Evolutionary conservation across 2,797 vertebrate genomes (phyloP).

Genomic region (Atherinosoma microstoma): DNA sequence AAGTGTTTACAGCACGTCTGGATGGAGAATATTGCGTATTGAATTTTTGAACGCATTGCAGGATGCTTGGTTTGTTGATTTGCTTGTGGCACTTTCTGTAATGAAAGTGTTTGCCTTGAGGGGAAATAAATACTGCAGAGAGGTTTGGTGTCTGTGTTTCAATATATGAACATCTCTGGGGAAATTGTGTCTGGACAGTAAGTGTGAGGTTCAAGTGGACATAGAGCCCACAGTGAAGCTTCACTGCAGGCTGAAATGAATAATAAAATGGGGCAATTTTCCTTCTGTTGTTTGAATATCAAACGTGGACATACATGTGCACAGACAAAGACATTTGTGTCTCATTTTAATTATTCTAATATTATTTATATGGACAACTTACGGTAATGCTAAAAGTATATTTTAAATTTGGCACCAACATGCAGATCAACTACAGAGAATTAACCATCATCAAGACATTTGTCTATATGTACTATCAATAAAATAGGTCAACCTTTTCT

Average conservation of each 20-base stretch:
- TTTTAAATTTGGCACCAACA: neutral
- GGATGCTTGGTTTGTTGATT: constrained; percentile 52
- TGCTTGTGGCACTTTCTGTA: constrained; percentile 42
- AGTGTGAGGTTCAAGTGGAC: constrained; percentile 45
- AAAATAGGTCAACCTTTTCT: neutral
- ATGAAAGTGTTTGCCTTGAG: constrained; percentile 39
- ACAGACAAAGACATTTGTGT: neutral
- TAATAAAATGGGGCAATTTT: neutral
- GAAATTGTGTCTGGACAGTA: constrained; percentile 36
- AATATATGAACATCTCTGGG: constrained; percentile 20
- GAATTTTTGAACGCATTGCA: constrained; percentile 14
- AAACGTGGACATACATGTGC: neutral
- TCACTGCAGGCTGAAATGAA: neutral
- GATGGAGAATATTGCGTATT: constrained; percentile 13
- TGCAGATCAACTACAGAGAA: neutral
- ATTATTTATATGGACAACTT: neutral
- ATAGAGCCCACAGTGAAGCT: constrained; percentile 10
- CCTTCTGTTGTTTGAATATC: neutral
- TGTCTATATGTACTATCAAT: neutral
- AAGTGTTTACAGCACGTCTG: constrained; percentile 64
- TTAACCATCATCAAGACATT: neutral
- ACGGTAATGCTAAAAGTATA: neutral
- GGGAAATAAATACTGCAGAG: constrained; percentile 49
- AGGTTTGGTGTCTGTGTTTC: constrained; percentile 31
- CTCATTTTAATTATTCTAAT: neutral